Evolutionary conservation across 2,113 vertebrate species (phyloP).

Genomic region (Lepus americanus): DNA sequence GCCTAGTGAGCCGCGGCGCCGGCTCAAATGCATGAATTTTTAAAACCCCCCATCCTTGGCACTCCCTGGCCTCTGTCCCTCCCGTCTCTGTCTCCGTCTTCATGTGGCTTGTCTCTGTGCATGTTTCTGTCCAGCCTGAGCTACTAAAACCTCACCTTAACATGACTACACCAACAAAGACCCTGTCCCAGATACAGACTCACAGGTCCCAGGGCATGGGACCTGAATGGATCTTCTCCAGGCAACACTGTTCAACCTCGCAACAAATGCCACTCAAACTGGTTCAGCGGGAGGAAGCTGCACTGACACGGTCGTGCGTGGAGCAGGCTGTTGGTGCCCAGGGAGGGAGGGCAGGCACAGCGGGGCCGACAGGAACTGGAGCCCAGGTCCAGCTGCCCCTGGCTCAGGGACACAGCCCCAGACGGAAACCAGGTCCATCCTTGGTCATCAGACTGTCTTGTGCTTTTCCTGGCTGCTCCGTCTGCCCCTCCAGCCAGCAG

Average conservation of each 20-base stretch:
- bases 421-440: neutral
- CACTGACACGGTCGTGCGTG: neutral
- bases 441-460: conserved; percentile 55
- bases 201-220: neutral
- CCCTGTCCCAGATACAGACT: neutral
- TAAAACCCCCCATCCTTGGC: no score
- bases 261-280: neutral
- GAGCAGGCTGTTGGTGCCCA: no score
- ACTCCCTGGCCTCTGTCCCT: neutral
- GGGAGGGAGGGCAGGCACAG: neutral
- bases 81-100: neutral
- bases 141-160: neutral
- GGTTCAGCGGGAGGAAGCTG: neutral
- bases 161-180: neutral
- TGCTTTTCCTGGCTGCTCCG: conserved; percentile 54
- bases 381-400: neutral
- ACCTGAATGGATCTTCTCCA: neutral
- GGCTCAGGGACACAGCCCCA: conserved; percentile 22
- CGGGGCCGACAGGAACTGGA: neutral
- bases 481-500: neutral
- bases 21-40: no score
- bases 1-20: no score
- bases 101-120: neutral
- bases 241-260: neutral
- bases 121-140: neutral